Evolutionary conservation across 2,888 invertebrate species (phyloP).

Genomic region (Idaea biselata): DNA sequence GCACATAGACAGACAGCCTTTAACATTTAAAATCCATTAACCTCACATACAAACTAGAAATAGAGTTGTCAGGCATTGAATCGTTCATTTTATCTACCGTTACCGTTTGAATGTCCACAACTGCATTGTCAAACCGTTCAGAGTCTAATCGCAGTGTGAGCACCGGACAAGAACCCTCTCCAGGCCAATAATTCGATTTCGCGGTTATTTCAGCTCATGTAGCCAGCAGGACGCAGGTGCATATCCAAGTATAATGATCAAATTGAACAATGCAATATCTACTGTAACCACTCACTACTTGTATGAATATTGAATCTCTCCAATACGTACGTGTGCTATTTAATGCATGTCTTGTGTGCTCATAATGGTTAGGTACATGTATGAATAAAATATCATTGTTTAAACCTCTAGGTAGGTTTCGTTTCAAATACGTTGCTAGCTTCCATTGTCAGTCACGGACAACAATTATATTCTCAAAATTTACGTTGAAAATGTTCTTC

Average conservation of each 20-base stretch:
- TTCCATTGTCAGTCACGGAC: not conserved
- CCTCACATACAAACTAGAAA: not conserved
- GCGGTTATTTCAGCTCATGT: constrained; percentile 72
- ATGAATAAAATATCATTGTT: not conserved
- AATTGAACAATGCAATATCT: constrained; percentile 50
- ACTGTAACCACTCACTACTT: constrained; percentile 17
- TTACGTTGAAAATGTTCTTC: not conserved
- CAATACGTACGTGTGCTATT: not conserved
- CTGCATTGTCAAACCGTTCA: constrained; percentile 50
- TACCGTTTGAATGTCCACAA: constrained; percentile 46
- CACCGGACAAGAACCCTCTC: constrained; percentile 53
- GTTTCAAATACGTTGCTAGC: not conserved
- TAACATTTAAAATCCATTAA: not conserved
- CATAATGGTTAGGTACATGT: not conserved
- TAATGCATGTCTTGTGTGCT: not conserved
- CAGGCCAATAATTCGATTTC: constrained; percentile 71
- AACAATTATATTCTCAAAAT: not conserved
- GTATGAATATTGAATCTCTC: constrained; percentile 12
- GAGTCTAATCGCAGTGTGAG: constrained; percentile 53
- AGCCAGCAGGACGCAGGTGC: constrained; percentile 64
- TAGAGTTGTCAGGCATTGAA: constrained; percentile 26
- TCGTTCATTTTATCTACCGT: constrained; percentile 10
- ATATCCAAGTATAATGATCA: constrained; percentile 55
- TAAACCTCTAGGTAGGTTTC: not conserved
- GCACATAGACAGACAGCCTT: no score